Evolutionary conservation across 1,140 invertebrate genomes (phyloP).

Genomic region (Chlorops oryzae): DNA sequence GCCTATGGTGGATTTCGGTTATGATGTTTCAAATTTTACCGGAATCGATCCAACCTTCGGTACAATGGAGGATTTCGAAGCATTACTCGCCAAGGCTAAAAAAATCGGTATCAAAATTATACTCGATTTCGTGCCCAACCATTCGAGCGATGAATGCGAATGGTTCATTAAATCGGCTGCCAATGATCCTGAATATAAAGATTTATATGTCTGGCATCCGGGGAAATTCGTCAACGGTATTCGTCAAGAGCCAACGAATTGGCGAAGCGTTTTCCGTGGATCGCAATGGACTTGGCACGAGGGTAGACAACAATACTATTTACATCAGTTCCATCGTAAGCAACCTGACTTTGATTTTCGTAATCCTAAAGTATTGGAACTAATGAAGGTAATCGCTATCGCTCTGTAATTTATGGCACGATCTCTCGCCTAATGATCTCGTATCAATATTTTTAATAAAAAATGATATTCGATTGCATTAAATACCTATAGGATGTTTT

Average conservation of each 20-base stretch:
- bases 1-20: conserved; percentile 53
- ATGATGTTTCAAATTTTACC: conserved; percentile 57
- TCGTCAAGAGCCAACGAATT: conserved; percentile 61
- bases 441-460: no score
- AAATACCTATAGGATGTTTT: conserved; percentile 58
- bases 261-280: conserved; percentile 61
- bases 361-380: conserved; percentile 52
- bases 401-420: no score
- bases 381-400: conserved; percentile 45
- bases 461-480: background rate
- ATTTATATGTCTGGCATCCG: conserved; percentile 71
- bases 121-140: conserved; percentile 78
- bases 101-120: conserved; percentile 56
- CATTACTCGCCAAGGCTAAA: conserved; percentile 54
- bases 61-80: conserved; percentile 61
- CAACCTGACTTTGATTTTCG: conserved; percentile 69
- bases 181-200: conserved; percentile 54
- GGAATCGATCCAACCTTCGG: conserved; percentile 60
- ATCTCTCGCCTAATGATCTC: no score
- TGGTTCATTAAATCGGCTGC: conserved; percentile 67
- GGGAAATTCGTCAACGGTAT: conserved; percentile 42
- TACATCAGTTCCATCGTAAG: conserved; percentile 59
- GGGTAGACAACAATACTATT: conserved; percentile 60
- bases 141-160: conserved; percentile 65
- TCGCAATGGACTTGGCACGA: conserved; percentile 63